Percentiles rank a stretch among this genome's conserved stretches.
phyloP scores from a whole-genome alignment of 2,113 vertebrate species.

The Eonycteris spelaea region DNA sequence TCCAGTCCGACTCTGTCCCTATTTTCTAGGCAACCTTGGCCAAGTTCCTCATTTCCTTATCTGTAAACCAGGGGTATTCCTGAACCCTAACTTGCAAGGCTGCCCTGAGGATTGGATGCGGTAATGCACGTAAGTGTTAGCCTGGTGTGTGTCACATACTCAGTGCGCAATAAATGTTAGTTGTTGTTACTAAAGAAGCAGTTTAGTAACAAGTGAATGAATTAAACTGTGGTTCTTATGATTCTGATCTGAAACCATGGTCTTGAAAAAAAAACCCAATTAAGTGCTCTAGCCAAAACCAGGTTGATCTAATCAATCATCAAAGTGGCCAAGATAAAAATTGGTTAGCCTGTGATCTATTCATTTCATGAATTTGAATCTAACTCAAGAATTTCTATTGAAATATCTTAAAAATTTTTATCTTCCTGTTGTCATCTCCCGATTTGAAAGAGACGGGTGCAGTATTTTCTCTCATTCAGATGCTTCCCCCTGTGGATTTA shows the following conservation, averaged over 20 bases:
- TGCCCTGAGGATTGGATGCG: background rate
- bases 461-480: background rate
- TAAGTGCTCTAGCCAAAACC: background rate
- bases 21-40: background rate
- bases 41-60: background rate
- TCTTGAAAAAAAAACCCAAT: background rate
- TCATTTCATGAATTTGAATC: slow-evolving; percentile 38
- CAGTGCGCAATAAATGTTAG: background rate
- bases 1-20: background rate
- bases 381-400: slow-evolving; percentile 34
- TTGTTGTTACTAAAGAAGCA: background rate
- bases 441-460: background rate
- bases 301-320: background rate
- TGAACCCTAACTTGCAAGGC: background rate
- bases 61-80: background rate
- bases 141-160: background rate
- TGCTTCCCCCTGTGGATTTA: background rate
- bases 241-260: background rate
- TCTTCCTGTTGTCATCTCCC: background rate
- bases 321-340: background rate
- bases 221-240: background rate
- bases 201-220: background rate
- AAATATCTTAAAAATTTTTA: background rate
- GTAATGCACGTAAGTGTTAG: background rate
- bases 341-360: background rate